Evolutionary conservation across 2,113 vertebrate genomes (phyloP).

Genomic region (Piprites chloris): DNA sequence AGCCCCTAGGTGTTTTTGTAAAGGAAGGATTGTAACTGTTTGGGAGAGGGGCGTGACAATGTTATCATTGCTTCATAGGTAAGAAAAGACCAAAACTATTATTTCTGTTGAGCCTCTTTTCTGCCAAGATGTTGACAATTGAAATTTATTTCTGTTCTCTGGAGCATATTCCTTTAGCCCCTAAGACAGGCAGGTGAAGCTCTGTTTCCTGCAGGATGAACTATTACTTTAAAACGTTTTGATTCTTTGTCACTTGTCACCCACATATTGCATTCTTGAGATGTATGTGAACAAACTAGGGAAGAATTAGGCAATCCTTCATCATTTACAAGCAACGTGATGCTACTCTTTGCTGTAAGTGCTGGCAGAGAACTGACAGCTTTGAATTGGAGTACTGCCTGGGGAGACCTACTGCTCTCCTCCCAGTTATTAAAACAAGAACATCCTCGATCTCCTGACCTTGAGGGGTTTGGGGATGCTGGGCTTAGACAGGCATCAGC

Average conservation of each 20-base stretch:
- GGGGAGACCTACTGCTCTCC: not conserved
- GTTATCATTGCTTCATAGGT: not conserved
- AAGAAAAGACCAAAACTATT: not conserved
- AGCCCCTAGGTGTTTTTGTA: not conserved
- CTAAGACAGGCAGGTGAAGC: not conserved
- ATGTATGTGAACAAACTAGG: not conserved
- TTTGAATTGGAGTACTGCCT: not conserved
- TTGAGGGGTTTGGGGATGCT: not conserved
- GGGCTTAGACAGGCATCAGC: not conserved
- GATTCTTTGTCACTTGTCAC: conserved; percentile 6
- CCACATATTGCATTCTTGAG: not conserved
- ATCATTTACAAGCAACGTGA: not conserved
- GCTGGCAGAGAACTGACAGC: not conserved
- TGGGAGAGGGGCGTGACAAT: not conserved
- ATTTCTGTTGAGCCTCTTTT: not conserved
- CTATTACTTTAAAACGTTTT: not conserved
- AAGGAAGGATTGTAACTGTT: not conserved
- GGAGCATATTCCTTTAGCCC: not conserved
- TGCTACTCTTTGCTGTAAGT: not conserved
- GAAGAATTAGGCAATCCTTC: conserved; percentile 17
- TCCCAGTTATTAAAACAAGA: not conserved
- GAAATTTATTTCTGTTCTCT: not conserved
- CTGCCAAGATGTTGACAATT: not conserved
- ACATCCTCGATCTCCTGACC: not conserved
- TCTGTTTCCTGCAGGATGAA: conserved; percentile 3